phyloP scores from a whole-genome alignment of 2,113 vertebrate species.

The Jaculus jaculus region DNA sequence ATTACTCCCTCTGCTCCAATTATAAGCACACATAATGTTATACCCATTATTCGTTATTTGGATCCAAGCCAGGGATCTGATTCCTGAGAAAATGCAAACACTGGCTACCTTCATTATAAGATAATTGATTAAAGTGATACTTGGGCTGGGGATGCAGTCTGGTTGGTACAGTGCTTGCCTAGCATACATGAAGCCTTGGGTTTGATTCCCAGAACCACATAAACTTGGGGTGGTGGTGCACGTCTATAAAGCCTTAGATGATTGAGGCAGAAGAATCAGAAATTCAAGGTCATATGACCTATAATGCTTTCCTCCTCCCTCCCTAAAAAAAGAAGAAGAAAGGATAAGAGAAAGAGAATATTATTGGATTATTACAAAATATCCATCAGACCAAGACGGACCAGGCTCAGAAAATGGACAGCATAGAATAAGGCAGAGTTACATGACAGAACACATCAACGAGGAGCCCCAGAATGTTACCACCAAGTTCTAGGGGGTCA shows the following conservation, averaged over 20 bases:
- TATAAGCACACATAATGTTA: background rate
- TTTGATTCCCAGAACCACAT: too few relatives aligned
- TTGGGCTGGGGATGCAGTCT: background rate
- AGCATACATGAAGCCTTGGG: too few relatives aligned
- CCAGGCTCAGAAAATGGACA: background rate
- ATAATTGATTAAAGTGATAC: constrained; percentile 11
- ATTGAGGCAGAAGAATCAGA: too few relatives aligned
- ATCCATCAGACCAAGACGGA: background rate
- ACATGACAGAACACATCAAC: background rate
- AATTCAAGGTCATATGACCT: too few relatives aligned
- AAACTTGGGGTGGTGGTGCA: too few relatives aligned
- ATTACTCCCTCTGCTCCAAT: background rate
- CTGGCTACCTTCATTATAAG: background rate
- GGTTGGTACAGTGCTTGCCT: too few relatives aligned
- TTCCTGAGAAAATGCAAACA: constrained; percentile 8
- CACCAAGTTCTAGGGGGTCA: background rate
- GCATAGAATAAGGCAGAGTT: background rate
- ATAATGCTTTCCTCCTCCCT: too few relatives aligned
- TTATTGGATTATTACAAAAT: background rate
- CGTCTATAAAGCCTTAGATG: too few relatives aligned
- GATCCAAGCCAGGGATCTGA: constrained; percentile 30
- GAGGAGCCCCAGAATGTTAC: background rate
- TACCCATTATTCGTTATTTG: constrained; percentile 18
- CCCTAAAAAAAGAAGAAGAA: too few relatives aligned
- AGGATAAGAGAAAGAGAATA: too few relatives aligned